Evolutionary conservation across 1,140 invertebrate species (phyloP), one percentile per base, ranked within the genome.

Genomic region (Neuroterus valhalla): DNA sequence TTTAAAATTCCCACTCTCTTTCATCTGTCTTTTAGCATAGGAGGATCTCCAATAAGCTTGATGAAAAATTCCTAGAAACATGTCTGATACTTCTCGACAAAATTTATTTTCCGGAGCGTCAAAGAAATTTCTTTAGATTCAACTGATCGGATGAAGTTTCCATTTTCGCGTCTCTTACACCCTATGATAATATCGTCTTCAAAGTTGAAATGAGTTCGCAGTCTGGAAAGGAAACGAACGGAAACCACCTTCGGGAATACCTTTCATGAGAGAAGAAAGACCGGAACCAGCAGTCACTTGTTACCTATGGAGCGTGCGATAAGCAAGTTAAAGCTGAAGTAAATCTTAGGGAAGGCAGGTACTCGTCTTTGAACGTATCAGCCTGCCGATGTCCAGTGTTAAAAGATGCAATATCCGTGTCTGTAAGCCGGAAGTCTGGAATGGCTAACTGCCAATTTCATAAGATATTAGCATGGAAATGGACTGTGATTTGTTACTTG

Each of bases 391-490:
- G 62, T 43, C 17, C 31, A 26, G 14, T 31, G 43, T 48, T 73
- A 31, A 23, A 42, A 46, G 46, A 48, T 21, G 19, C 19, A 72
- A 48, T 68, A 72, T 74, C 72, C 67, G 50, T 38, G 66, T 52
- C 45, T 70, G 66, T 68, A 70, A 74, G 48, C 15, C 69, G 66
- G 42, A 71, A 71, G 55, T 66, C 66, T 66, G 66, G 73, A 81
- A 82, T 87, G 84, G 84, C 84, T 67, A 44, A 68, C 67, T 84
- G 86, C 87, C 86, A 88, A 82, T 86, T 86, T 77, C 82, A 84
- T 88, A 82, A 79, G 73, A 81, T 85, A 88, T 88, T 88, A 88
- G 80, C 79, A 86, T 86, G 82, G 85, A 83, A 86, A 86, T 88
- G 82, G 81, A 82, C 75, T 75, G 82, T 84, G 84, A 87, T 87